Evolutionary conservation across 2,113 vertebrate species (phyloP), one percentile per base, ranked within the genome.

Genomic region (Recurvirostra avosetta): DNA sequence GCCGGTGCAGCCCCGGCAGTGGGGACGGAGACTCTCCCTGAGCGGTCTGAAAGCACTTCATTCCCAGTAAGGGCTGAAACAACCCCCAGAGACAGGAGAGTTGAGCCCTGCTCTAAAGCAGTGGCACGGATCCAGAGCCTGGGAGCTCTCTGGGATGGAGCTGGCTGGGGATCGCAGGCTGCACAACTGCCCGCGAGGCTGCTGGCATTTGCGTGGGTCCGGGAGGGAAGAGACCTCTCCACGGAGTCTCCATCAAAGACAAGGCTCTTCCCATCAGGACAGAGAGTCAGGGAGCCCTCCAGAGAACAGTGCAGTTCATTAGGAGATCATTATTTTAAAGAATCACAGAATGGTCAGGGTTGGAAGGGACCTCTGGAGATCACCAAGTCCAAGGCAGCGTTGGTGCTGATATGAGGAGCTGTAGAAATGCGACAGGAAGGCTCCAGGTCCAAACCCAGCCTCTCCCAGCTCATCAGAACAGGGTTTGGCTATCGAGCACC

Each of bases 31-130:
- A 0, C 26, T 41, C 50, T 58, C 67, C 67, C 59, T 30, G 77
- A 50, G 91, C 3, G 0, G 11, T 34, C 18, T 61, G 74, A n/a
- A 49, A 29, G 26, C 2, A 1, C 8, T 43, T 82, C 0, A 0
- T 43, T 47, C 34, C 9, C 43, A 70, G 36, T 50, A 17, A 52
- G 68, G 52, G 17, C 79, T 75, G 81, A 55, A 62, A 58, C 8
- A n/a, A 10, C 14, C 22, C 30, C 25, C 3, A 4, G 10, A 32
- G 53, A 11, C 13, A 23, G 4, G 32, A 10, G 14, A 34, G 43
- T 25, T 0, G 6, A 29, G 47, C 47, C 52, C 52, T 5, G 41
- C 52, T 38, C n/a, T 30, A 8, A 59, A 59, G 85, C 56, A 76
- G 67, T 5, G 10, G 10, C 19, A 6, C 4, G 0, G 40, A 76